phyloP scores from a whole-genome alignment of 2,113 vertebrate species.

The Hemicordylus capensis region DNA sequence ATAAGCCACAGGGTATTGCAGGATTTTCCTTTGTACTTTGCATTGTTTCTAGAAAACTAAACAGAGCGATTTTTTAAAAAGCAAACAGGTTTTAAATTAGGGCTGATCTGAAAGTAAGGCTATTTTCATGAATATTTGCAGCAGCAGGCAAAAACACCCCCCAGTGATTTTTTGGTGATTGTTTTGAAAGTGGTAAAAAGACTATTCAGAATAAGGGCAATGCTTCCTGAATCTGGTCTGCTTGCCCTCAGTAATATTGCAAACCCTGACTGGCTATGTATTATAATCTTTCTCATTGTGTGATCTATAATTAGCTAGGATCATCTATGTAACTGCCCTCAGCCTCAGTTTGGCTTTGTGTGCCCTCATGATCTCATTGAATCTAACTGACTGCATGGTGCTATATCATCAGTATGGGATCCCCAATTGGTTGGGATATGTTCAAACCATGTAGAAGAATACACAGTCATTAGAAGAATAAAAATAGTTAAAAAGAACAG shows the following conservation, averaged over 20 bases:
- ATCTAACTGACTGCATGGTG: background rate
- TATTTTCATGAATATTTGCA: too few species aligned
- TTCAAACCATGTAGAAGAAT: background rate
- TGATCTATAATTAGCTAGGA: background rate
- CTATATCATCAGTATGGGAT: background rate
- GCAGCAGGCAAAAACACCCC: background rate
- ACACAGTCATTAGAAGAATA: too few species aligned
- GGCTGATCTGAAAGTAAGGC: too few species aligned
- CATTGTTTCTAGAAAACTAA: conserved; percentile 60
- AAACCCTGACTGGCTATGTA: background rate
- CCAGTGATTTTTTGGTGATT: background rate
- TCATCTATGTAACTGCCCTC: background rate
- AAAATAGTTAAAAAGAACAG: background rate
- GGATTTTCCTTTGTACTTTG: conserved; percentile 43
- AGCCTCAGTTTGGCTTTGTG: background rate
- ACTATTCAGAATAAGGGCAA: background rate
- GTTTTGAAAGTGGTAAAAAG: background rate
- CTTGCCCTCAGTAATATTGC: background rate
- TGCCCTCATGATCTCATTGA: background rate
- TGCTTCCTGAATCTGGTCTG: background rate
- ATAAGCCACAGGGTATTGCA: conserved; percentile 69
- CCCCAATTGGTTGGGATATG: background rate
- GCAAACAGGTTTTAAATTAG: too few species aligned
- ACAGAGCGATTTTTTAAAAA: too few species aligned
- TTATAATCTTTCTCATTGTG: background rate